Evolutionary conservation across 2,113 vertebrate species (phyloP).

Genomic region (Malaclemys terrapin): DNA sequence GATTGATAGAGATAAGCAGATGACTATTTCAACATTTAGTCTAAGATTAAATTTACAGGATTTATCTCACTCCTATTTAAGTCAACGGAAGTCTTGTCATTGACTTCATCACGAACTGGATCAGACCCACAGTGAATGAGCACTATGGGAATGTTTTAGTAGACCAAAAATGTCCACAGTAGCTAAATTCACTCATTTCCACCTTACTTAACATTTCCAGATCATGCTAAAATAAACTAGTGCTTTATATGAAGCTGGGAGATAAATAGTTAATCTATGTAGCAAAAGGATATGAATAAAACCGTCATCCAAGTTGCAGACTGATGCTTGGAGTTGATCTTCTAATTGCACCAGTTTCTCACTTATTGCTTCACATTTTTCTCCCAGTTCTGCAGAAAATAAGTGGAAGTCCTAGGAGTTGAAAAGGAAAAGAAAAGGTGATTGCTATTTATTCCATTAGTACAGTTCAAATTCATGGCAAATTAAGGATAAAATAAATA

Average conservation of each 20-base stretch:
- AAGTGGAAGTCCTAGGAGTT: constrained; percentile 72
- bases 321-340: constrained; percentile 85
- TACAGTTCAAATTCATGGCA: constrained; percentile 24
- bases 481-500: constrained; percentile 3
- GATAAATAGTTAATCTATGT: not conserved
- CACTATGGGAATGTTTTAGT: not conserved
- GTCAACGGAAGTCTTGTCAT: not conserved
- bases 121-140: not conserved
- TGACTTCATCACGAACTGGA: not conserved
- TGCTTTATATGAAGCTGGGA: not conserved
- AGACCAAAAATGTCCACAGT: not conserved
- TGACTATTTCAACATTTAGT: not conserved
- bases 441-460: constrained; percentile 1
- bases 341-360: constrained; percentile 86
- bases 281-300: constrained; percentile 91
- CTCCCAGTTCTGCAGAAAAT: constrained; percentile 70
- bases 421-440: constrained; percentile 19
- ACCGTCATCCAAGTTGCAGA: constrained; percentile 82
- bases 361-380: constrained; percentile 80
- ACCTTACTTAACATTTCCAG: not conserved
- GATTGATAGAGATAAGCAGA: not conserved
- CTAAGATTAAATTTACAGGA: not conserved
- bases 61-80: constrained; percentile 1
- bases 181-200: not conserved
- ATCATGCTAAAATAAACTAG: not conserved